Evolutionary conservation across 1,140 invertebrate species (phyloP).

Genomic region (Gonatopus flavifemur): DNA sequence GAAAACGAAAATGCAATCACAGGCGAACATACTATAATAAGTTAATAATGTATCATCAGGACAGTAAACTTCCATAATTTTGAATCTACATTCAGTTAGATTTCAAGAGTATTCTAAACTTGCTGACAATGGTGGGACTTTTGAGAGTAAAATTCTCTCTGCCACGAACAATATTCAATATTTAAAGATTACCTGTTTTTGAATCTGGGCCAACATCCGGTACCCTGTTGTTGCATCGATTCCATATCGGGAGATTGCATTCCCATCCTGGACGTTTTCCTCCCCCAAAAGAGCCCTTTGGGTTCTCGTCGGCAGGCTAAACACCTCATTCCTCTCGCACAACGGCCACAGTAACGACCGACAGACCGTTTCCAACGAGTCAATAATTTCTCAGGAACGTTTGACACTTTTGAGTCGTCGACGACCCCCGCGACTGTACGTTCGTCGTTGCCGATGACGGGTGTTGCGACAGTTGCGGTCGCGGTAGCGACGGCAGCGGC

Average conservation of each 20-base stretch:
- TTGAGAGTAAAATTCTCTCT: neutral
- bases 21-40: too few relatives aligned
- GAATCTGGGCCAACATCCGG: conserved; percentile 40
- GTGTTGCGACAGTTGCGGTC: too few relatives aligned
- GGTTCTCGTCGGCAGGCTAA: conserved; percentile 44
- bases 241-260: conserved; percentile 13
- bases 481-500: too few relatives aligned
- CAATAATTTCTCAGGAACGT: conserved; percentile 23
- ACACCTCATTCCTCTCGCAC: conserved; percentile 47
- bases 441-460: conserved; percentile 14
- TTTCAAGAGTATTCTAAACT: too few relatives aligned
- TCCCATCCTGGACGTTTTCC: conserved; percentile 20
- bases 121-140: too few relatives aligned
- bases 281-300: conserved; percentile 43
- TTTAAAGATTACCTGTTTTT: conserved; percentile 39
- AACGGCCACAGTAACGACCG: conserved; percentile 38
- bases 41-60: too few relatives aligned
- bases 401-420: conserved; percentile 10
- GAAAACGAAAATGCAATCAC: too few relatives aligned
- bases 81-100: too few relatives aligned
- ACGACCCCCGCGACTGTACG: conserved; percentile 14
- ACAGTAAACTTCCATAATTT: neutral
- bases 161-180: too few relatives aligned
- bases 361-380: conserved; percentile 37
- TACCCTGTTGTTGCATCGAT: conserved; percentile 10